Base-by-base conservation (phyloP, 2,888 invertebrate genomes). In the Andrena haemorrhoa region DNA sequence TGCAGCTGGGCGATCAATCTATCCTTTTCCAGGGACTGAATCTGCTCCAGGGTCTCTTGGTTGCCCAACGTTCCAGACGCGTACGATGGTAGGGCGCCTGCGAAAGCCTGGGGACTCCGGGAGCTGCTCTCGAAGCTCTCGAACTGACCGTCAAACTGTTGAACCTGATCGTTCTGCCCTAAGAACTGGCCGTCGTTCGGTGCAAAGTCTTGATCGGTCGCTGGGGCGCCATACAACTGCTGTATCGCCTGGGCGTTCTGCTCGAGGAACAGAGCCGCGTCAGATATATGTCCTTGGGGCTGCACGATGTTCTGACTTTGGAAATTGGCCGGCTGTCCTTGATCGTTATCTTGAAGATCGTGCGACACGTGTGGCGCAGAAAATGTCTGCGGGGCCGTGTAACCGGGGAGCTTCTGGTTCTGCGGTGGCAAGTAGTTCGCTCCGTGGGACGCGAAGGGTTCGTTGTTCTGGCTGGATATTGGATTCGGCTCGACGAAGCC, bases 221-320 rank as follows among this genome's bases (percentile, higher is more conserved):
- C 92, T 0, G 92, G 90, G 0, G 92, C 86, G 0, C 91, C 90
- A 75, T 94, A 93, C 0, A 94, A 84, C 47, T 93, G 88, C 0
- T 93, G 91, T 31, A 94, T 92, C 0, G 93, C 93, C 66, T 92
- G 91, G 4, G 94, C 92, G 77, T 94, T 94, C 69, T 94, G 90
- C 0, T 87, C 60, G 1, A 94, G 77, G 60, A 94, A 94, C 0
- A 90, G 63, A 0, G 93, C 90, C 0, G 92, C 94, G 35, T 94
- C 94, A 0, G 94, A 94, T 41, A 94, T 92, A 49, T 90, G 90
- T 2, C 75, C 80, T 3, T 84, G 84, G 12, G 75, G 51, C 10
- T 92, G 89, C 2, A 75, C 66, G 7, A 90, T 69, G 47, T 85
- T 86, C 41, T 89, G 90, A 29, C 72, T 85, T 8, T 86, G 86